Evolutionary conservation across 1,140 invertebrate species (phyloP), one percentile per base, ranked within the genome.

Genomic region (Bombus pascuorum): DNA sequence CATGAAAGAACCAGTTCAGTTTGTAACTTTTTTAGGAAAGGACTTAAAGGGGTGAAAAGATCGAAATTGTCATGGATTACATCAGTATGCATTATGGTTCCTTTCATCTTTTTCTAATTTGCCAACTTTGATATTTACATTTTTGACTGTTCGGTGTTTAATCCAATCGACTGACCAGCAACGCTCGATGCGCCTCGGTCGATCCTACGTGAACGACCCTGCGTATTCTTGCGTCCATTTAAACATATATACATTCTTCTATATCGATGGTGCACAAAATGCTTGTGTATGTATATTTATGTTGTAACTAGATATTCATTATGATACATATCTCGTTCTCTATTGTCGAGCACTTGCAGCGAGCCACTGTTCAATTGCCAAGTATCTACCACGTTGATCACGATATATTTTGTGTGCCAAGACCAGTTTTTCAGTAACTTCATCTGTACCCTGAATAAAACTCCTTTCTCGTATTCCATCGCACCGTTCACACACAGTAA

Each of bases 251-350:
- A 90, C 87, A 90, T 88, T 92, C 90, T 92, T 93, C 88, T 91
- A 88, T 93, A 92, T 94, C 91, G 87, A 92, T 95, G 92, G 92
- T 94, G 92, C 93, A 93, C 94, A 94, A 91, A 93, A 95, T 95
- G 93, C 93, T 94, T 95, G 93, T 94, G 94, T 95, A 95, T 95
- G 94, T 95, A 94, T 95, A 94, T 94, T 94, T 94, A 94, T 94
- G 94, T 95, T 94, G 94, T 95, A 92, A 92, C 92, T 95, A 95
- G 93, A 93, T 93, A 93, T 93, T 91, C 88, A 93, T 93, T 93
- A 91, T 92, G 70, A 85, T 82, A 66, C 73, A 76, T 78, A 74
- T 88, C 79, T 90, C 84, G 68, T 91, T 91, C 85, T 90, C 86
- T 90, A 87, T 78, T 80, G 22, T 81, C 76, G 87, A 87, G 87